phyloP scores from a whole-genome alignment of 2,797 vertebrate species.

The Aulostomus chinensis region DNA sequence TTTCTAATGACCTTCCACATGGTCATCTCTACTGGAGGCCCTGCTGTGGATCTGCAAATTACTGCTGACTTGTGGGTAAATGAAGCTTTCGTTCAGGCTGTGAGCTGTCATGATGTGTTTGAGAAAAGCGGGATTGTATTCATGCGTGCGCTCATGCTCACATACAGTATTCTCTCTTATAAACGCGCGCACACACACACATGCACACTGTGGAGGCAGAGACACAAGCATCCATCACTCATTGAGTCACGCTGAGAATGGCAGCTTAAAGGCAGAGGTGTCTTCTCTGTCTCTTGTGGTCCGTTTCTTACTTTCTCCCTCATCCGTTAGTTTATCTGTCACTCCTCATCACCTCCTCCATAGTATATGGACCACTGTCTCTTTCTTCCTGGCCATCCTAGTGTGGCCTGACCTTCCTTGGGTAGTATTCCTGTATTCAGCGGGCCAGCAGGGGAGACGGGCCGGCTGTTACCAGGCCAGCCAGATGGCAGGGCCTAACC shows the following conservation, averaged over 20 bases:
- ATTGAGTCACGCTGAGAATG: conserved; percentile 55
- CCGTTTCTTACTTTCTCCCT: conserved; percentile 52
- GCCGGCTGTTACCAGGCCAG: conserved; percentile 61
- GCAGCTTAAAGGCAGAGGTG: conserved; percentile 61
- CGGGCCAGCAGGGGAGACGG: conserved; percentile 38
- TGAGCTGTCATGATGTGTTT: conserved; percentile 76
- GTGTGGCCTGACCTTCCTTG: conserved; percentile 62
- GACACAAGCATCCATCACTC: conserved; percentile 61
- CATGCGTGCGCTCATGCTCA: conserved; percentile 58
- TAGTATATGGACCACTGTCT: conserved; percentile 1
- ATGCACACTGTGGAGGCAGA: conserved; percentile 16
- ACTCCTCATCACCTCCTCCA: conserved; percentile 17
- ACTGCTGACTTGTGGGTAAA: conserved; percentile 77
- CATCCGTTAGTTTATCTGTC: conserved; percentile 61
- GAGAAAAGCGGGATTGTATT: conserved; percentile 57
- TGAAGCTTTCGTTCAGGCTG: conserved; percentile 72
- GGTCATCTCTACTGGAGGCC: conserved; percentile 54
- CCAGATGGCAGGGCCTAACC: conserved; percentile 71
- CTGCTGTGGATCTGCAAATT: conserved; percentile 62
- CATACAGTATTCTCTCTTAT: conserved; percentile 5
- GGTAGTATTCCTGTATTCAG: conserved; percentile 57
- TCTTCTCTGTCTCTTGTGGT: conserved; percentile 61
- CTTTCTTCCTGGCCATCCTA: conserved; percentile 31
- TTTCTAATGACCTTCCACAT: conserved; percentile 70
- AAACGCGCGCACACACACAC: conserved; percentile 5